These are phyloP conservation scores for Leptoteleia sp. DNA, from an alignment of 1,140 invertebrate genomes.

Conservation along the genomic window DNA sequence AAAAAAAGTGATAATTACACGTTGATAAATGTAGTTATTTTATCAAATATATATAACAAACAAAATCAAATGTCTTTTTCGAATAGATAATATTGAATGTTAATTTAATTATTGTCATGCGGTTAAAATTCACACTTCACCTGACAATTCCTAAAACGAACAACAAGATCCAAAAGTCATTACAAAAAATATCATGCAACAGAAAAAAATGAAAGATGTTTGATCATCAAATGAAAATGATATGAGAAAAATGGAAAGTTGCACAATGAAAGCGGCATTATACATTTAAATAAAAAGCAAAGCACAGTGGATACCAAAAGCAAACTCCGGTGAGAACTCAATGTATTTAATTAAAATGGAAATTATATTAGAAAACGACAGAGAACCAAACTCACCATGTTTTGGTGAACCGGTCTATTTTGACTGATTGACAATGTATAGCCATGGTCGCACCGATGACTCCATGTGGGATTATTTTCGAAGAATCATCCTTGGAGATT, in stretches of 20 bases:
- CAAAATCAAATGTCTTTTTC: background rate
- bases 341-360: constrained; percentile 16
- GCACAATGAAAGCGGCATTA: background rate
- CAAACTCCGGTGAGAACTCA: background rate
- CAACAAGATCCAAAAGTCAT: background rate
- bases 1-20: constrained; percentile 11
- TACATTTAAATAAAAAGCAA: constrained; percentile 3
- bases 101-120: no score
- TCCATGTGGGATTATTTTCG: constrained; percentile 29
- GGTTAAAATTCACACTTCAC: no score
- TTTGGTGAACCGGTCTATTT: constrained; percentile 75
- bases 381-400: constrained; percentile 79
- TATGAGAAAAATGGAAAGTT: background rate
- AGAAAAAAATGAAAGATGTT: background rate
- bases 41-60: background rate
- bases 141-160: no score
- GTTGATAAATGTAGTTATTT: background rate
- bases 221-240: background rate
- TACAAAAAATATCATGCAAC: background rate
- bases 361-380: constrained; percentile 70
- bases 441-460: constrained; percentile 70
- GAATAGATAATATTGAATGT: no score
- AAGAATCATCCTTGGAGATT: constrained; percentile 65
- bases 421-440: constrained; percentile 71
- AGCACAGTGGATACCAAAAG: background rate